Conservation (phyloP, 2,888 invertebrate genomes). For the Elmis aenea region DNA sequence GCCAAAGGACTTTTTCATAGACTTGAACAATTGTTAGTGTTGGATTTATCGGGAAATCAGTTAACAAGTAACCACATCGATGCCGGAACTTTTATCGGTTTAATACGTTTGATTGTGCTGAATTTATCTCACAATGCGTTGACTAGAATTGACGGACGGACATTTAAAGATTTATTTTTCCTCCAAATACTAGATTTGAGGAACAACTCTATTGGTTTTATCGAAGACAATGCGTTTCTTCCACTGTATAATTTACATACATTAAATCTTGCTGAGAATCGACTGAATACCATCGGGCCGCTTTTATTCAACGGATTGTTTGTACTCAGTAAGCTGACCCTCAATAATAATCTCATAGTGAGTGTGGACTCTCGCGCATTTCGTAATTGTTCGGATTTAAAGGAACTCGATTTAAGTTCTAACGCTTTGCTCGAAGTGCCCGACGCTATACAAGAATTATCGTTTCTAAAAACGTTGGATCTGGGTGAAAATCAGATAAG, state of each 20-base stretch:
- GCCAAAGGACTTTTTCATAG: conserved; percentile 79
- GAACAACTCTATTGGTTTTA: conserved; percentile 83
- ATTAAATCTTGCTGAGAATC: conserved; percentile 82
- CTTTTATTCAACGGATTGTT: conserved; percentile 79
- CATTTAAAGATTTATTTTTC: conserved; percentile 82
- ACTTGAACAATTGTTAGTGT: conserved; percentile 75
- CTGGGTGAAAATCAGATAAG: conserved; percentile 88
- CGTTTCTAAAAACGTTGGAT: conserved; percentile 81
- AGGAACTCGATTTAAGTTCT: conserved; percentile 83
- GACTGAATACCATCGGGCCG: conserved; percentile 74
- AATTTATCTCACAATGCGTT: conserved; percentile 84
- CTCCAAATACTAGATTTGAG: conserved; percentile 80
- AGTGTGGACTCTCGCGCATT: conserved; percentile 76
- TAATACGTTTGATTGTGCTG: conserved; percentile 78
- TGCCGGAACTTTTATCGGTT: conserved; percentile 77
- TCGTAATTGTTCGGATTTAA: conserved; percentile 81
- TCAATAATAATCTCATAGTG: conserved; percentile 80
- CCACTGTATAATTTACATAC: conserved; percentile 86
- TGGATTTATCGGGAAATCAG: conserved; percentile 81
- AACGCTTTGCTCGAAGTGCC: conserved; percentile 80
- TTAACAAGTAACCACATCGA: conserved; percentile 80
- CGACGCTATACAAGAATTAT: conserved; percentile 73
- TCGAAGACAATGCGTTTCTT: conserved; percentile 82
- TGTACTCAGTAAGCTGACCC: conserved; percentile 75
- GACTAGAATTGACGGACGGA: conserved; percentile 74